These are phyloP conservation scores for Uloborus plumipes DNA, from an alignment of 2,888 invertebrate species.

Conservation along the genomic window DNA sequence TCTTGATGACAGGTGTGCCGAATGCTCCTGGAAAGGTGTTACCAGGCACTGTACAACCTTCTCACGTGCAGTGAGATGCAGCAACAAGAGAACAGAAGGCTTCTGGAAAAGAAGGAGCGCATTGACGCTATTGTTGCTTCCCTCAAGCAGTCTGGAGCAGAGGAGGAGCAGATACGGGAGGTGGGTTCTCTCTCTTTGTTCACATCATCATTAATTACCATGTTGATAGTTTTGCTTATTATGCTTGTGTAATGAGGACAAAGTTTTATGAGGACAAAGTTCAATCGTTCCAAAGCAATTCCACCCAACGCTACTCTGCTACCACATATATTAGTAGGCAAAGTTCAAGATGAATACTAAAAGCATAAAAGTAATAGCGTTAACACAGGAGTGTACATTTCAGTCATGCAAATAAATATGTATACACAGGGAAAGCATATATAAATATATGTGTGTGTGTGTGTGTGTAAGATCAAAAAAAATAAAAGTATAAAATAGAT, in stretches of 20 bases:
- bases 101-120: conserved; percentile 88
- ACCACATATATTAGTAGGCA: no score
- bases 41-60: conserved; percentile 80
- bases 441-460: no score
- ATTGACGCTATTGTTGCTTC: conserved; percentile 85
- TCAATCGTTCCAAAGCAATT: no score
- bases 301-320: no score
- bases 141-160: conserved; percentile 83
- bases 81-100: conserved; percentile 79
- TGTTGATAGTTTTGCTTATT: conserved; percentile 35
- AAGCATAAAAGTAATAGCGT: no score
- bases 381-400: no score
- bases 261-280: no score
- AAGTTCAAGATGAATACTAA: no score
- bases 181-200: conserved; percentile 72
- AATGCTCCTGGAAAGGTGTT: conserved; percentile 80
- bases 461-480: no score
- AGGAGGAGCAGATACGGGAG: conserved; percentile 84
- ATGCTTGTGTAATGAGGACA: background rate
- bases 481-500: no score
- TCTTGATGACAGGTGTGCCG: conserved; percentile 74
- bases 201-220: background rate
- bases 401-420: no score
- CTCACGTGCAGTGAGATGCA: conserved; percentile 79
- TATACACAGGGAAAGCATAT: no score